Percentiles rank a stretch among this genome's conserved stretches.
These are phyloP conservation scores for Tragelaphus oryx DNA, from an alignment of 2,797 vertebrate genomes.

Conservation along the genomic window DNA sequence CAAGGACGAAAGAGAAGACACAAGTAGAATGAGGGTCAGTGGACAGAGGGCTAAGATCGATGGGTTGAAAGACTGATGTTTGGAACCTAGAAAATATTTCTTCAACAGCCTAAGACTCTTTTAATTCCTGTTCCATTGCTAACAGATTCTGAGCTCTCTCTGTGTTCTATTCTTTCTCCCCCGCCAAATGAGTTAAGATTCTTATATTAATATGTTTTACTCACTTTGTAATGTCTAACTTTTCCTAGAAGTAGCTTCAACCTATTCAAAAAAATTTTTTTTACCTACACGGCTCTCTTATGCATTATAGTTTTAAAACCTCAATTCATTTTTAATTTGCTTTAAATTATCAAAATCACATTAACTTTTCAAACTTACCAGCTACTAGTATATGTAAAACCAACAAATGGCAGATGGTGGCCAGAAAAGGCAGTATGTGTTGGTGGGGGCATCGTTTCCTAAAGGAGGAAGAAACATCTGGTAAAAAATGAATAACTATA, in stretches of 20 bases:
- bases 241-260: not conserved
- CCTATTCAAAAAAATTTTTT: not conserved
- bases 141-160: not conserved
- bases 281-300: not conserved
- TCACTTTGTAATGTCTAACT: not conserved
- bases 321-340: conserved; percentile 20
- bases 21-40: not conserved
- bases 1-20: not conserved
- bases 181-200: not conserved
- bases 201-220: not conserved
- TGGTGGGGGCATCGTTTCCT: conserved; percentile 98
- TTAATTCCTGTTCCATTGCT: not conserved
- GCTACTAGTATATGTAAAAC: conserved; percentile 98
- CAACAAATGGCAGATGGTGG: conserved; percentile 97
- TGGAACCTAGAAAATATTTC: not conserved
- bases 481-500: not conserved
- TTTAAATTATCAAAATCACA: conserved; percentile 16
- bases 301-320: not conserved
- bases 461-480: conserved; percentile 45
- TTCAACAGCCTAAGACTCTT: not conserved
- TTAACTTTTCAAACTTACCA: conserved; percentile 87
- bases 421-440: conserved; percentile 98
- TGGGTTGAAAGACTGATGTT: not conserved
- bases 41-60: not conserved
- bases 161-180: not conserved